Percentiles rank a stretch among this genome's conserved stretches.
These are phyloP conservation scores for Arctia plantaginis DNA, from an alignment of 2,888 invertebrate species.

Conservation along the genomic window DNA sequence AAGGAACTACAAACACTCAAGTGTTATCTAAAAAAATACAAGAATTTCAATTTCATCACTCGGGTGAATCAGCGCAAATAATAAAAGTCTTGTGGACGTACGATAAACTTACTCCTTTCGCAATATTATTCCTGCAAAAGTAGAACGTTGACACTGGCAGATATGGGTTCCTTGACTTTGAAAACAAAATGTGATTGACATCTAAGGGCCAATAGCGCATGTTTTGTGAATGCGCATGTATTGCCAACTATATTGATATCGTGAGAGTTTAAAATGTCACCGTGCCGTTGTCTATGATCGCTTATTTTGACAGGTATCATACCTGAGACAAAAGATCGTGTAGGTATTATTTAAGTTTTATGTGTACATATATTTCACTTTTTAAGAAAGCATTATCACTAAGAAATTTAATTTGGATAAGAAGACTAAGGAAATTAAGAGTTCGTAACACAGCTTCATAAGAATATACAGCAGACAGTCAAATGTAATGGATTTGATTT, in stretches of 20 bases:
- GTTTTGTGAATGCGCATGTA: background rate
- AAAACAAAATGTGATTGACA: slow-evolving; percentile 31
- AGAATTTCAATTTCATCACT: slow-evolving; percentile 49
- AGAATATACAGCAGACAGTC: background rate
- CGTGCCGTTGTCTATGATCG: background rate
- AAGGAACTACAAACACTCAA: slow-evolving; percentile 41
- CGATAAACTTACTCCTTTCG: slow-evolving; percentile 62
- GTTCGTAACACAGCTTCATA: background rate
- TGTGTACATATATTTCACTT: no score
- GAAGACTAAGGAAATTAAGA: no score
- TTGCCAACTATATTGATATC: background rate
- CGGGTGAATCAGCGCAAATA: slow-evolving; percentile 56
- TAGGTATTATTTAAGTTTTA: background rate
- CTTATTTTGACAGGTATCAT: background rate
- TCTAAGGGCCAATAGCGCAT: slow-evolving; percentile 12
- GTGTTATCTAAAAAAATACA: slow-evolving; percentile 38
- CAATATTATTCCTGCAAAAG: slow-evolving; percentile 59
- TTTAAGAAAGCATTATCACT: background rate
- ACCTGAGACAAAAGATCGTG: background rate
- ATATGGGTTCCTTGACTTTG: slow-evolving; percentile 67
- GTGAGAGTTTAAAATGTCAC: background rate
- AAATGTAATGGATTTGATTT: background rate
- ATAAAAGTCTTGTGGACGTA: slow-evolving; percentile 53
- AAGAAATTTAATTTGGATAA: no score
- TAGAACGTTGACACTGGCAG: slow-evolving; percentile 62